A percentile compares a stretch with the other conserved stretches of the same genome.
Evolutionary conservation across 1,140 invertebrate genomes (phyloP).

Genomic region (Polypedilum pembai): DNA sequence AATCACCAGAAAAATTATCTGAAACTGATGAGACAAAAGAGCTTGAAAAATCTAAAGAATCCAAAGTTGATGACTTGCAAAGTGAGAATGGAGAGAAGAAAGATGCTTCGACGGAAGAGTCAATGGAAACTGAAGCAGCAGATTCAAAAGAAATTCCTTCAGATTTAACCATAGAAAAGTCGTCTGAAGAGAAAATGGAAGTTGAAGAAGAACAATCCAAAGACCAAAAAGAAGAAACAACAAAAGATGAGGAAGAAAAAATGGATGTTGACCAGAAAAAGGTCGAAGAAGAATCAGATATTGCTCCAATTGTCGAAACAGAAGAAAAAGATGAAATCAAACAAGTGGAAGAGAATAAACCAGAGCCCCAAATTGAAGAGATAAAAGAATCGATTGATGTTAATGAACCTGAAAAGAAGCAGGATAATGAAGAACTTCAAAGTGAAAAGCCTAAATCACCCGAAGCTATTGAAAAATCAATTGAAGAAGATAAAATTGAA

Average conservation of each 20-base stretch:
- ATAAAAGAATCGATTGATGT: constrained; percentile 31
- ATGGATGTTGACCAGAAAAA: constrained; percentile 33
- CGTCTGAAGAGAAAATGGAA: constrained; percentile 31
- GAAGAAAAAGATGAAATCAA: constrained; percentile 37
- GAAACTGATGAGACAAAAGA: constrained; percentile 33
- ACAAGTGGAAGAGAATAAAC: constrained; percentile 32
- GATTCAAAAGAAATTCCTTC: constrained; percentile 34
- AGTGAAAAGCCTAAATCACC: constrained; percentile 31
- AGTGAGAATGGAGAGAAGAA: constrained; percentile 32
- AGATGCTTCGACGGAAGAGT: constrained; percentile 33
- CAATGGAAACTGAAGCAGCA: constrained; percentile 39
- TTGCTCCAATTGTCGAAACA: constrained; percentile 31
- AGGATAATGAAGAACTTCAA: constrained; percentile 35
- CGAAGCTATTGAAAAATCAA: constrained; percentile 31
- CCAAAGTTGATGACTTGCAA: background rate
- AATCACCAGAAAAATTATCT: constrained; percentile 32
- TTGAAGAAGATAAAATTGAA: constrained; percentile 33
- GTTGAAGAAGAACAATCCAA: constrained; percentile 31
- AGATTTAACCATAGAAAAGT: background rate
- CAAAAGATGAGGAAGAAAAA: constrained; percentile 31
- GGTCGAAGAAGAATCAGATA: constrained; percentile 31
- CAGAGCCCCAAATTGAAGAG: constrained; percentile 33
- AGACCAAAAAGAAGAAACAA: background rate
- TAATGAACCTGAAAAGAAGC: constrained; percentile 33
- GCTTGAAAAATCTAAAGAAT: constrained; percentile 29